Base-by-base conservation (phyloP, 1,140 invertebrate genomes). In the Cylas formicarius region DNA sequence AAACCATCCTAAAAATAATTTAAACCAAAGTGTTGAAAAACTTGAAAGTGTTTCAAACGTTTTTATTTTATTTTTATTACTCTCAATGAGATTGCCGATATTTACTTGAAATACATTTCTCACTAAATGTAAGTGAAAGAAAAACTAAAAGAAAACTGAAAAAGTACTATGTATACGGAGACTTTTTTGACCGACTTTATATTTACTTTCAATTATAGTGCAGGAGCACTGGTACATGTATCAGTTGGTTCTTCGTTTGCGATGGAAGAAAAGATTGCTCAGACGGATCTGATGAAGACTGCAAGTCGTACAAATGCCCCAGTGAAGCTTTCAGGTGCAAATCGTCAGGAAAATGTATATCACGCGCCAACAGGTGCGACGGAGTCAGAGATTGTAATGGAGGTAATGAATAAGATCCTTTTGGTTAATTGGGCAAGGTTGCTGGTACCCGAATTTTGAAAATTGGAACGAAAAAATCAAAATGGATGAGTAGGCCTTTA, bases 191-290 rank as follows among this genome's bases (percentile, higher is more conserved):
- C 24, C 8, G 24, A 9, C 24, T 26, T 26, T 8, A 9, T 8
- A 9, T 26, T n/a, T n/a, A 26, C 24, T 9, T 17, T 20, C 17
- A n/a, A n/a, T n/a, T n/a, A n/a, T 68, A 87, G 76, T 87, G 85
- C 56, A 76, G 86, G 34, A 80, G 77, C 44, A 82, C 82, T 41
- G 88, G 88, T 1, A 72, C 77, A 2, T 96, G 91, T 66, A 90
- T 96, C 56, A 86, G 83, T 53, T 85, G 83, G 77, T 88, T 86
- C 67, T 95, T 92, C 68, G 82, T 91, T 0, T 97, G 93, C 67
- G 91, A 96, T 65, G 88, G 88, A n/a, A 77, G 86, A 49, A 74
- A 77, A 38, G 89, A 94, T 61, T 94, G 90, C 62, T 67, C 73
- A 2, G 91, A 93, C 62, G 81, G 80, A 9, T 86, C 84, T 0